Evolutionary conservation across 2,113 vertebrate species (phyloP).

Genomic region (Sardina pilchardus): DNA sequence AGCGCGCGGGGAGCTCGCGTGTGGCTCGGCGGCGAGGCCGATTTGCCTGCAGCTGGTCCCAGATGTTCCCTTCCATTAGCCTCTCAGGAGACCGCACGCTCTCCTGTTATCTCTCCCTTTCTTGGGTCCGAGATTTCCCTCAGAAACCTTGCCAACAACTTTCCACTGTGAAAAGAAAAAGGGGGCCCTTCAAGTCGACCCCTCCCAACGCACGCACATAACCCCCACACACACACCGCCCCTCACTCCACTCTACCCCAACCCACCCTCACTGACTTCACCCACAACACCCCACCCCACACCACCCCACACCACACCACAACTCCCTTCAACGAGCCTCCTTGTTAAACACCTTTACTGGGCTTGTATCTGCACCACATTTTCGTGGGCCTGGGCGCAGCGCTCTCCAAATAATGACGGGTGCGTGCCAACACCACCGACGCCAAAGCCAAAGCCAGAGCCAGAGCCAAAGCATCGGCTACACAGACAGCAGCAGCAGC

Average conservation of each 20-base stretch:
- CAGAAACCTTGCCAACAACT: constrained; percentile 59
- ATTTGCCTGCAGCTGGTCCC: constrained; percentile 41
- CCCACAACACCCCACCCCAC: constrained; percentile 22
- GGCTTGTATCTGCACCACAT: constrained; percentile 51
- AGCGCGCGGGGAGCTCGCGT: neutral
- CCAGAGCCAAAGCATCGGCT: constrained; percentile 1
- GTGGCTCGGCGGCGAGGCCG: neutral
- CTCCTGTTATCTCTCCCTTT: constrained; percentile 35
- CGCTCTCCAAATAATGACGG: constrained; percentile 54
- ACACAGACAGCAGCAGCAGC: constrained; percentile 54
- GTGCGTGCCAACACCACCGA: constrained; percentile 51
- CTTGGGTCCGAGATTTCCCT: constrained; percentile 46
- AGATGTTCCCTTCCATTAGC: constrained; percentile 56
- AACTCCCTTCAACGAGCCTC: constrained; percentile 47
- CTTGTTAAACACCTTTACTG: constrained; percentile 63
- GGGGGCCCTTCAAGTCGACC: neutral
- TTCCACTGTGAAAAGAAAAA: constrained; percentile 50
- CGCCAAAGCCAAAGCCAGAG: too few species aligned
- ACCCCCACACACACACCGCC: neutral
- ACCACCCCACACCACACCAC: constrained; percentile 35
- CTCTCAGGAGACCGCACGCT: constrained; percentile 26
- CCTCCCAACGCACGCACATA: neutral
- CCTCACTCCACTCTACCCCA: neutral
- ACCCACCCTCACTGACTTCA: neutral
- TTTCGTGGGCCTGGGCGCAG: constrained; percentile 33